These are phyloP conservation scores for Camelus dromedarius DNA, from an alignment of 2,113 vertebrate genomes.

Conservation along the genomic window DNA sequence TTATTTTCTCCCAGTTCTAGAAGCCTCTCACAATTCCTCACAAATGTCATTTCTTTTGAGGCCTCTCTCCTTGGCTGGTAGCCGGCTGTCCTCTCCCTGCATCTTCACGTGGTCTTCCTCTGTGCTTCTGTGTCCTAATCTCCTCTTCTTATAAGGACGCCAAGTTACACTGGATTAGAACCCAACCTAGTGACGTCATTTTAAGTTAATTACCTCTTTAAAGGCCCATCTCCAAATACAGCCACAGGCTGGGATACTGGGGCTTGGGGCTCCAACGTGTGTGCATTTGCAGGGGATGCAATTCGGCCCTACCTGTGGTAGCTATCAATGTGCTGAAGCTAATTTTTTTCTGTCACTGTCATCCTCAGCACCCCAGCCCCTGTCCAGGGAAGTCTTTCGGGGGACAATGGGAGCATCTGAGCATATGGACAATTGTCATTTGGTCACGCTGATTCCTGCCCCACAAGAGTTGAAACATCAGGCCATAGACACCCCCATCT, in stretches of 20 bases:
- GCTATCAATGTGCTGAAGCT: background rate
- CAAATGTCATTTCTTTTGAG: too few relatives aligned
- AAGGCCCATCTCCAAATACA: background rate
- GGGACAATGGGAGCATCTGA: background rate
- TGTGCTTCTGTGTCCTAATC: background rate
- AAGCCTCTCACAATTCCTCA: background rate
- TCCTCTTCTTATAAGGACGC: background rate
- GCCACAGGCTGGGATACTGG: background rate
- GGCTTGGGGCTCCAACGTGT: background rate
- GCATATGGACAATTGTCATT: too few relatives aligned
- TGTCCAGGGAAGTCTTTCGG: background rate
- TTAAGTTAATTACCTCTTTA: background rate
- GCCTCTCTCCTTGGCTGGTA: background rate
- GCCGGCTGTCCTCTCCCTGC: background rate
- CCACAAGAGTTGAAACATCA: background rate
- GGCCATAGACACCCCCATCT: too few relatives aligned
- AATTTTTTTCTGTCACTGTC: background rate
- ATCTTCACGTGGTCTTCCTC: fast-evolving
- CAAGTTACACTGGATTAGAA: too few relatives aligned
- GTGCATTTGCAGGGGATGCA: background rate
- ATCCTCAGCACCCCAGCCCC: background rate
- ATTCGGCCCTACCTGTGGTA: background rate
- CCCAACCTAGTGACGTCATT: background rate
- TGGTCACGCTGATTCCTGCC: too few relatives aligned
- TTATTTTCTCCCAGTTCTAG: background rate